These are phyloP conservation scores for Yponomeuta malinellus DNA, from an alignment of 2,888 invertebrate genomes.

Conservation along the genomic window DNA sequence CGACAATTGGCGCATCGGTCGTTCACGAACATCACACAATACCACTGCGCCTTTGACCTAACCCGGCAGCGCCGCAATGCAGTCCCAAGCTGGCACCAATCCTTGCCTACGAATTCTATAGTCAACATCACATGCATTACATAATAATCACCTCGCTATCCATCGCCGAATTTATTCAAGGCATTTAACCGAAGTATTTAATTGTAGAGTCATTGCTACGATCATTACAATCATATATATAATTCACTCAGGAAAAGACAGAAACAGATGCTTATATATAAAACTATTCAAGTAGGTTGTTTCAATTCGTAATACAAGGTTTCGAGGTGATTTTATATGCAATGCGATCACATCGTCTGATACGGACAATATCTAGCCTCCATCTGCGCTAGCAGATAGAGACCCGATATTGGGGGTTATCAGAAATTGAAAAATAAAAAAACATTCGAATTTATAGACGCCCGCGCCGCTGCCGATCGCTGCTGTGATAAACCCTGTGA, in stretches of 20 bases:
- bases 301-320: neutral
- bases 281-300: no score
- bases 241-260: no score
- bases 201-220: neutral
- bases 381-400: neutral
- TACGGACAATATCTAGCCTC: neutral
- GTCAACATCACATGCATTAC: slow-evolving; percentile 42
- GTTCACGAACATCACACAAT: slow-evolving; percentile 35
- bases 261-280: no score
- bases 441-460: neutral
- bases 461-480: slow-evolving; percentile 38
- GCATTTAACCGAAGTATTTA: neutral
- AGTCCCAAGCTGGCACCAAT: slow-evolving; percentile 52
- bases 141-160: slow-evolving; percentile 28
- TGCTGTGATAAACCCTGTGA: slow-evolving; percentile 73
- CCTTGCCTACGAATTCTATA: slow-evolving; percentile 33
- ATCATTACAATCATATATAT: no score
- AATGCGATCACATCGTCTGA: neutral
- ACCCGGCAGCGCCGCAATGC: slow-evolving; percentile 53
- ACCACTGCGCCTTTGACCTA: slow-evolving; percentile 58
- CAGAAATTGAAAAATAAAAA: neutral
- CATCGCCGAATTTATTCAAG: slow-evolving; percentile 16
- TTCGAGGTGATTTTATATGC: neutral
- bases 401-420: neutral
- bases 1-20: slow-evolving; percentile 27